Evolutionary conservation across 2,797 vertebrate species (phyloP), one percentile per base, ranked within the genome.

Genomic region (Anabas testudineus): DNA sequence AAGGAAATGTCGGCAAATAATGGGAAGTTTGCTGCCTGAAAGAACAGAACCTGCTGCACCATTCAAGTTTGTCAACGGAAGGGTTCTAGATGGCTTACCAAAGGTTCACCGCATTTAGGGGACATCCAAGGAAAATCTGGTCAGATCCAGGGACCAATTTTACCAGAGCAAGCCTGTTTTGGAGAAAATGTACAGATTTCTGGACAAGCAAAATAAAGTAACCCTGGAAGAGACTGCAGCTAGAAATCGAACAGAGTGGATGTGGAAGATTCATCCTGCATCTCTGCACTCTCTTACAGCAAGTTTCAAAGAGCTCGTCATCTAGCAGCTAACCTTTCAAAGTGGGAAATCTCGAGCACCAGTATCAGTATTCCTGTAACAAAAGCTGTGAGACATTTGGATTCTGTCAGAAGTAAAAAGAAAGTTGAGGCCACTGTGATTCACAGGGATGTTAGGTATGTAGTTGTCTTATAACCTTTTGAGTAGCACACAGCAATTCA

Each of bases 91-190:
- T n/a, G n/a, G n/a, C n/a, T n/a, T n/a, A 71, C 10, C 54, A 67
- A 16, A 74, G 69, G 36, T 78, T 80, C 8, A 68, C 59, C 16
- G n/a, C n/a, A n/a, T n/a, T n/a, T n/a, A n/a, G n/a, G n/a, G n/a
- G n/a, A n/a, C n/a, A n/a, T n/a, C n/a, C n/a, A n/a, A n/a, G n/a
- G n/a, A n/a, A n/a, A n/a, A n/a, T n/a, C n/a, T n/a, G n/a, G n/a
- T n/a, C n/a, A n/a, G n/a, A n/a, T n/a, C n/a, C n/a, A n/a, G n/a
- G n/a, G n/a, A n/a, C n/a, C n/a, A n/a, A n/a, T n/a, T n/a, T n/a
- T n/a, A n/a, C n/a, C n/a, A n/a, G n/a, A n/a, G n/a, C n/a, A n/a
- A n/a, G n/a, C n/a, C n/a, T n/a, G n/a, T n/a, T n/a, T n/a, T n/a
- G n/a, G n/a, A n/a, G n/a, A n/a, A n/a, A n/a, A n/a, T n/a, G n/a